A percentile compares a stretch with the other conserved stretches of the same genome.
Evolutionary conservation across 2,888 invertebrate genomes (phyloP).

Genomic region (Monopis laevigella): DNA sequence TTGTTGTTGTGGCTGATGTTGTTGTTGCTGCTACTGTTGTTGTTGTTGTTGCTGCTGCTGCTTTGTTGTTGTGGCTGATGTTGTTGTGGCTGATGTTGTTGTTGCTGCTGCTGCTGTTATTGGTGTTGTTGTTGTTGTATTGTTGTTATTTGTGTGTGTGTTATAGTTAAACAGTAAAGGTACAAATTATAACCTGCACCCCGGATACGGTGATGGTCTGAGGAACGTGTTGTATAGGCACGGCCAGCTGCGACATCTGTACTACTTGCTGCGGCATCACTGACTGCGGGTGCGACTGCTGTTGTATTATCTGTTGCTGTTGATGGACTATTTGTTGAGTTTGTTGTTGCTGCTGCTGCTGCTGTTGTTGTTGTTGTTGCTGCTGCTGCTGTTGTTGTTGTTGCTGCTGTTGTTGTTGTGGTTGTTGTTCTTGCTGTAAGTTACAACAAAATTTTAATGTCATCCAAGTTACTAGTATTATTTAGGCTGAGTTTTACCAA

Average conservation of each 20-base stretch:
- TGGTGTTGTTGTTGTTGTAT: slow-evolving; percentile 29
- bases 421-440: slow-evolving; percentile 1
- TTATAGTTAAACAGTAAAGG: too few species aligned
- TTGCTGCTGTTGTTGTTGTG: slow-evolving; percentile 22
- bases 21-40: slow-evolving; percentile 14
- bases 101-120: slow-evolving; percentile 29
- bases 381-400: slow-evolving; percentile 30
- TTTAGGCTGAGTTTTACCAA: too few species aligned
- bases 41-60: slow-evolving; percentile 19
- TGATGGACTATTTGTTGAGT: slow-evolving; percentile 19
- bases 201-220: slow-evolving; percentile 28
- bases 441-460: background rate
- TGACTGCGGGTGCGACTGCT: slow-evolving; percentile 14
- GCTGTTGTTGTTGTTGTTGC: slow-evolving; percentile 27
- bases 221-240: slow-evolving; percentile 47
- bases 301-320: slow-evolving; percentile 19
- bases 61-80: slow-evolving; percentile 24
- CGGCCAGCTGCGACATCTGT: slow-evolving; percentile 52
- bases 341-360: slow-evolving; percentile 29
- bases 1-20: slow-evolving; percentile 18
- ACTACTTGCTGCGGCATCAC: slow-evolving; percentile 28
- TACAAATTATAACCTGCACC: slow-evolving; percentile 1
- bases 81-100: too few species aligned
- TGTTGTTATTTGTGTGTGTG: too few species aligned
- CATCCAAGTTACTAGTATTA: too few species aligned